Percentiles rank a stretch among this genome's conserved stretches.
phyloP scores from a whole-genome alignment of 2,797 vertebrate genomes.

The Chiloscyllium punctatum region DNA sequence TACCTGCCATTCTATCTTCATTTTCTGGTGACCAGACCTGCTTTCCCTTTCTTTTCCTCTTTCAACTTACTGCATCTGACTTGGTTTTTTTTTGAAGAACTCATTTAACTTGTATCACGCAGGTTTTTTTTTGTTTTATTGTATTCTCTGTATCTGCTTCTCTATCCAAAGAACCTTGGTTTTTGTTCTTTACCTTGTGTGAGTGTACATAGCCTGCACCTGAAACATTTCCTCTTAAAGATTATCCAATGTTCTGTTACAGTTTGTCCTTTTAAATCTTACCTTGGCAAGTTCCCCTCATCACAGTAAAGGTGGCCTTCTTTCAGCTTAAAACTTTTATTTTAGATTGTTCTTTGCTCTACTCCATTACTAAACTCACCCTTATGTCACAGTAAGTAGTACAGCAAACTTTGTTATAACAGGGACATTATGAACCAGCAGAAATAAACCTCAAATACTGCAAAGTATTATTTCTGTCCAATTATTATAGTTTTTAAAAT shows the following conservation, averaged over 20 bases:
- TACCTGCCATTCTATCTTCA: background rate
- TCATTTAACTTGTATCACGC: background rate
- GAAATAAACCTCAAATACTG: too few species aligned
- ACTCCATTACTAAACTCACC: background rate
- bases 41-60: background rate
- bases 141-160: background rate
- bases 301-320: background rate
- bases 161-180: too few species aligned
- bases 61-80: background rate
- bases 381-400: background rate
- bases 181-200: background rate
- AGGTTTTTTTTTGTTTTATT: background rate
- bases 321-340: background rate
- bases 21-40: background rate
- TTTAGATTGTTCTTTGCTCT: background rate
- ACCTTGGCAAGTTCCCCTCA: background rate
- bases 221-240: background rate
- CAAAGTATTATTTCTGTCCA: too few species aligned
- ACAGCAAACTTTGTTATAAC: too few species aligned
- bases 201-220: background rate
- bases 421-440: too few species aligned
- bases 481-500: too few species aligned
- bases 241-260: background rate
- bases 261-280: background rate
- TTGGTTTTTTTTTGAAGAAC: background rate